These are phyloP conservation scores for Zelleria hepariella DNA, from an alignment of 2,888 invertebrate species.

Conservation along the genomic window DNA sequence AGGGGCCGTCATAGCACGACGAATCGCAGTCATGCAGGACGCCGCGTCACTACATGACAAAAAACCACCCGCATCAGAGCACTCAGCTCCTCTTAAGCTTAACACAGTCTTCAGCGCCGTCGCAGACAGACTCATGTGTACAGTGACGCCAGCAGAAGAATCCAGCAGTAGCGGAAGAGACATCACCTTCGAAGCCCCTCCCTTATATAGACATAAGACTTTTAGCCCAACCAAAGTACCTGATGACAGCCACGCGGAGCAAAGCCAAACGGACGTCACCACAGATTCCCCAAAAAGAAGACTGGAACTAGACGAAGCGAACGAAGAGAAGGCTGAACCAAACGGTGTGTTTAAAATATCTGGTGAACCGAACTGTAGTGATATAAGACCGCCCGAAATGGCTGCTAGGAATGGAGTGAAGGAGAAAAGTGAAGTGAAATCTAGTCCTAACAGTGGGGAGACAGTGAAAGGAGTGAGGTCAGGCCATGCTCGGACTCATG, in stretches of 20 bases:
- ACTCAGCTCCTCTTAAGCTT: slow-evolving; percentile 57
- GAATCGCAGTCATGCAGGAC: slow-evolving; percentile 86
- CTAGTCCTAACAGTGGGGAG: slow-evolving; percentile 50
- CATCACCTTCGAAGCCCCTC: slow-evolving; percentile 58
- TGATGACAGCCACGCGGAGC: slow-evolving; percentile 52
- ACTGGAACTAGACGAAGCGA: slow-evolving; percentile 35
- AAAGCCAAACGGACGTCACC: slow-evolving; percentile 55
- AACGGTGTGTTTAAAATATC: slow-evolving; percentile 64
- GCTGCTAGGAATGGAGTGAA: slow-evolving; percentile 37
- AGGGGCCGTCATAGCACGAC: slow-evolving; percentile 79
- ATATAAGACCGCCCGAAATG: slow-evolving; percentile 54
- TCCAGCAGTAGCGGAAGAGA: slow-evolving; percentile 65
- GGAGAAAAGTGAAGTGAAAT: slow-evolving; percentile 42
- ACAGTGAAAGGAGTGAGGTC: slow-evolving; percentile 61
- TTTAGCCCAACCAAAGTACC: slow-evolving; percentile 64
- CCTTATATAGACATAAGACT: slow-evolving; percentile 55
- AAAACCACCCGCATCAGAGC: slow-evolving; percentile 63
- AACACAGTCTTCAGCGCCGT: slow-evolving; percentile 69
- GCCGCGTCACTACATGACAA: slow-evolving; percentile 75
- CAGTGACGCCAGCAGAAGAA: slow-evolving; percentile 63
- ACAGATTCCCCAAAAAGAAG: slow-evolving; percentile 55
- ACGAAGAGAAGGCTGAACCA: slow-evolving; percentile 35
- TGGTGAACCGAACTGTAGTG: slow-evolving; percentile 59
- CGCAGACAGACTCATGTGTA: slow-evolving; percentile 66
- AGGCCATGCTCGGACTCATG: slow-evolving; percentile 80